These are phyloP conservation scores for Melipona quadrifasciata DNA, from an alignment of 1,140 invertebrate species.

Conservation along the genomic window DNA sequence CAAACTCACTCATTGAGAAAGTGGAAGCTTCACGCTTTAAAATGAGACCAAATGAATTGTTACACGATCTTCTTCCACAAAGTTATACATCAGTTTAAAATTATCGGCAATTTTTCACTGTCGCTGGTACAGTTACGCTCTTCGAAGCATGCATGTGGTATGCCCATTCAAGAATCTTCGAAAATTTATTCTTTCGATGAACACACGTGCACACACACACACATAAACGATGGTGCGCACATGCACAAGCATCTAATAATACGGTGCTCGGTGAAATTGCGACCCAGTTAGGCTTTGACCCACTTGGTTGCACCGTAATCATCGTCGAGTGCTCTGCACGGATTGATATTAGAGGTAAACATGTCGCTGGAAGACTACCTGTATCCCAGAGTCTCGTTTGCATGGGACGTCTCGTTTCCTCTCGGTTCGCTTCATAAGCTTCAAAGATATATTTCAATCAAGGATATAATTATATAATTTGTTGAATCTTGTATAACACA, in stretches of 20 bases:
- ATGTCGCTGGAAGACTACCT: constrained; percentile 21
- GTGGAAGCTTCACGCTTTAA: too few species aligned
- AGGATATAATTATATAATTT: too few species aligned
- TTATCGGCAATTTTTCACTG: too few species aligned
- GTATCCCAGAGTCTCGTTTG: constrained; percentile 24
- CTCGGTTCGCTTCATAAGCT: neutral
- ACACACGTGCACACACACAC: too few species aligned
- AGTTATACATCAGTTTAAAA: too few species aligned
- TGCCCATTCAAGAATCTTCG: neutral
- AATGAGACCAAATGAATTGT: too few species aligned
- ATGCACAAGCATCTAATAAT: constrained; percentile 41
- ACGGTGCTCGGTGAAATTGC: constrained; percentile 57
- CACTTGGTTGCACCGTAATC: constrained; percentile 57
- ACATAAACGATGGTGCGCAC: neutral
- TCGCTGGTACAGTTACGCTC: too few species aligned
- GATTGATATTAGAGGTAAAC: constrained; percentile 62
- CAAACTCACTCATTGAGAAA: too few species aligned
- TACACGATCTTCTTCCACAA: too few species aligned
- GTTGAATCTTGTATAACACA: too few species aligned
- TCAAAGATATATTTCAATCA: neutral
- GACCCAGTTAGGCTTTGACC: constrained; percentile 60
- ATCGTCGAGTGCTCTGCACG: constrained; percentile 43
- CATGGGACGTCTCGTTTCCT: neutral
- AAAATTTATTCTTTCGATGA: constrained; percentile 19
- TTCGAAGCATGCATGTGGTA: neutral